Base-by-base conservation (phyloP, 1,140 invertebrate species). In the Pogonomyrmex barbatus region DNA sequence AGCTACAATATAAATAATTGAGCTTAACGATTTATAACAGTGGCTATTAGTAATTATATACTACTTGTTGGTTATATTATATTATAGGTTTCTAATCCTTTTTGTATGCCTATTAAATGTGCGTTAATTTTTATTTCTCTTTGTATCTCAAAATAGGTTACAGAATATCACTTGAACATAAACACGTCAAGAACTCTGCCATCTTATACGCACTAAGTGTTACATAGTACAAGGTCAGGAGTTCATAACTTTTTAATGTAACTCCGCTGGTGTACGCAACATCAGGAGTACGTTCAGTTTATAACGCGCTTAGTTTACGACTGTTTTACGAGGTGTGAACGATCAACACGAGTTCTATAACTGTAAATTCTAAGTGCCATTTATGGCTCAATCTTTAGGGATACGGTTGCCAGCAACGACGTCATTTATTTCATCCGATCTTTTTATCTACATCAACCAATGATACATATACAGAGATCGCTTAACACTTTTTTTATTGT, bases 281-380 rank as follows among this genome's bases (percentile, higher is more conserved):
- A 24, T 70, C 68, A 47, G 52, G 47, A 85, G 42, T 84, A 65
- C 82, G 87, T 91, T 92, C 75, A 78, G 82, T 93, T 93, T 94
- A 94, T 90, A 91, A 89, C 87, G 88, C 87, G 86, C 87, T 90
- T 90, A 91, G 90, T 94, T 94, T 94, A 94, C 92, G 92, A 92
- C 91, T 90, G 92, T 93, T 95, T 94, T 93, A 94, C 91, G 93
- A 90, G 90, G 93, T 92, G 94, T 91, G 89, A 93, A 93, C 91
- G 90, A 89, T 91, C 90, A 91, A 91, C 92, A 93, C 94, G 93
- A 87, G 90, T 92, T 94, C 93, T 93, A 94, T 95, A 94, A 94
- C 89, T 94, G 92, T 94, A 94, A 94, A 92, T 93, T 93, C 90
- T 90, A 90, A 94, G 92, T 91, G 91, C 90, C 92, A 86, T 94